These are phyloP conservation scores for Pharmacophagus antenor DNA, from an alignment of 2,888 invertebrate species.

Conservation along the genomic window DNA sequence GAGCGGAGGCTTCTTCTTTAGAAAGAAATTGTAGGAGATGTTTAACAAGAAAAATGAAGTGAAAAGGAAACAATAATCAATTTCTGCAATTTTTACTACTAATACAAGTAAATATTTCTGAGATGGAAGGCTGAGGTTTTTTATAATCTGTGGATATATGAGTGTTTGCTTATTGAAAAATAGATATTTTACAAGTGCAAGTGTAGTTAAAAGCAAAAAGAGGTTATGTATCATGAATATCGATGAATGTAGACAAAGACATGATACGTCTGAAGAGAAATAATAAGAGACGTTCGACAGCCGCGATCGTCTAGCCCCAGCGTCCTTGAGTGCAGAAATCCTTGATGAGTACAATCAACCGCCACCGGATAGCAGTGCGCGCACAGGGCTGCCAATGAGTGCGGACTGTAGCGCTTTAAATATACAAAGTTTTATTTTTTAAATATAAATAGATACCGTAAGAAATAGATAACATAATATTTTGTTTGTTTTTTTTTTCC, in stretches of 20 bases:
- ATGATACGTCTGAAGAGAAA: conserved; percentile 74
- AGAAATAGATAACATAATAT: too few species aligned
- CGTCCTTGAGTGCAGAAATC: conserved; percentile 80
- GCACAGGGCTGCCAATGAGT: conserved; percentile 66
- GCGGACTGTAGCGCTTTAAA: background rate
- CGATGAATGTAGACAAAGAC: conserved; percentile 76
- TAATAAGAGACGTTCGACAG: conserved; percentile 75
- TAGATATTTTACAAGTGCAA: background rate
- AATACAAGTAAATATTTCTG: too few species aligned
- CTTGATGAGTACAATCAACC: conserved; percentile 81
- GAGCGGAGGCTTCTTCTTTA: background rate
- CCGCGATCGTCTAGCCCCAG: conserved; percentile 68
- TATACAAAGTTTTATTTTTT: background rate
- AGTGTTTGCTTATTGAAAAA: too few species aligned
- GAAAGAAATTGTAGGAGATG: too few species aligned
- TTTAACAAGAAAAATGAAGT: too few species aligned
- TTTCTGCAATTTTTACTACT: too few species aligned
- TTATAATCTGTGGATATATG: too few species aligned
- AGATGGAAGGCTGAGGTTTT: too few species aligned
- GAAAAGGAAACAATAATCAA: too few species aligned
- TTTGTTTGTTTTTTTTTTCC: too few species aligned
- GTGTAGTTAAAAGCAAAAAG: conserved; percentile 53
- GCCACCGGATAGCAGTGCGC: conserved; percentile 73
- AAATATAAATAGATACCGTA: too few species aligned
- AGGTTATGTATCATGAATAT: conserved; percentile 77